Evolutionary conservation across 1,140 invertebrate genomes (phyloP).

Genomic region (Hylaeus volcanicus): DNA sequence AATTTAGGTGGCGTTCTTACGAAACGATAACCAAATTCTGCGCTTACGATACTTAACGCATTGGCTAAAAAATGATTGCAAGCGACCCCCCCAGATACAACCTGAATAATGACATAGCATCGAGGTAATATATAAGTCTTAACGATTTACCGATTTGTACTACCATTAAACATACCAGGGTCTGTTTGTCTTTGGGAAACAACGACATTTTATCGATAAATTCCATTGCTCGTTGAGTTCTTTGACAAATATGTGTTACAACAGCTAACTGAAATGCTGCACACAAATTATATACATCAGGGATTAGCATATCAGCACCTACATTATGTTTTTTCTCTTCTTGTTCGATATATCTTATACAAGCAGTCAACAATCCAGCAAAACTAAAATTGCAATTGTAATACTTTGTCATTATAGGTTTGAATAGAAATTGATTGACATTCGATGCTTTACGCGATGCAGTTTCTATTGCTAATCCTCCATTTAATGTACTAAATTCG

Average conservation of each 20-base stretch:
- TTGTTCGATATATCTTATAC: conserved; percentile 79
- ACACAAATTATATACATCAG: conserved; percentile 91
- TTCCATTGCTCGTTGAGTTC: conserved; percentile 90
- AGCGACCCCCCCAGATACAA: conserved; percentile 97
- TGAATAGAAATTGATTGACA: conserved; percentile 85
- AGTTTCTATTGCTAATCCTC: conserved; percentile 92
- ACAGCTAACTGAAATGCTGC: conserved; percentile 90
- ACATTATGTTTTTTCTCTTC: conserved; percentile 84
- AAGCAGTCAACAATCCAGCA: conserved; percentile 85
- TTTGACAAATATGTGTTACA: conserved; percentile 89
- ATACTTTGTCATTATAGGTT: conserved; percentile 82
- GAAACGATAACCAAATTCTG: conserved; percentile 84
- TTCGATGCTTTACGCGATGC: conserved; percentile 87
- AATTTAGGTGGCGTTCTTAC: conserved; percentile 90
- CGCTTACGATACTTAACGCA: conserved; percentile 86
- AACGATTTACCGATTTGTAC: not conserved
- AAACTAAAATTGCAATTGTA: conserved; percentile 93
- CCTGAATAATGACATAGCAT: conserved; percentile 78
- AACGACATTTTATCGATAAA: conserved; percentile 85
- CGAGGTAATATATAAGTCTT: conserved; percentile 6
- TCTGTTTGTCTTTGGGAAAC: conserved; percentile 82
- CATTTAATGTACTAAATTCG: conserved; percentile 86
- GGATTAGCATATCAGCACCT: conserved; percentile 86
- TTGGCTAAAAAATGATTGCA: conserved; percentile 92
- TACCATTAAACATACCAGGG: conserved; percentile 80